Conservation (phyloP, 1,140 invertebrate genomes). For the Drosophila trapezifrons region DNA sequence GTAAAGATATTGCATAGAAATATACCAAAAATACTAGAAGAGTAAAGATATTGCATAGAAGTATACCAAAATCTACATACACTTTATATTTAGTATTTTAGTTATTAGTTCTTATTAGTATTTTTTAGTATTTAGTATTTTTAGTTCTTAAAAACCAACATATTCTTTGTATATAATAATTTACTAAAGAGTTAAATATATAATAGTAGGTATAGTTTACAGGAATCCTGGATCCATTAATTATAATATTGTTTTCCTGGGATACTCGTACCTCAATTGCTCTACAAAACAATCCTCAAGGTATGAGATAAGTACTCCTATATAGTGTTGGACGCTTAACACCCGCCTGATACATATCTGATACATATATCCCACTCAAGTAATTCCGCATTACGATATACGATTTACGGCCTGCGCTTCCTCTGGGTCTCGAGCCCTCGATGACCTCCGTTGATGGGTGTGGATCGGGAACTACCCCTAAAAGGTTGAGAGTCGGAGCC, state of each 20-base stretch:
- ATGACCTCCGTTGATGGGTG: constrained; percentile 41
- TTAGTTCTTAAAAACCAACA: too few relatives aligned
- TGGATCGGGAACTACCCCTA: constrained; percentile 58
- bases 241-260: not conserved
- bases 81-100: too few relatives aligned
- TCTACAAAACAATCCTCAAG: not conserved
- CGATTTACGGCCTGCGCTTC: constrained; percentile 3
- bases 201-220: not conserved
- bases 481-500: constrained; percentile 37
- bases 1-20: too few relatives aligned
- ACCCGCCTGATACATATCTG: constrained; percentile 5
- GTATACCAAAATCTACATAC: too few relatives aligned
- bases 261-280: not conserved
- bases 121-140: too few relatives aligned
- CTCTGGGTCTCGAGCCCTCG: constrained; percentile 39
- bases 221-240: not conserved
- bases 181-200: too few relatives aligned
- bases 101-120: too few relatives aligned
- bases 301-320: not conserved
- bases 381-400: not conserved
- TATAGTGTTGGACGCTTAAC: constrained; percentile 15
- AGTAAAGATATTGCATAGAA: too few relatives aligned
- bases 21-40: too few relatives aligned
- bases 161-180: too few relatives aligned
- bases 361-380: constrained; percentile 25